Evolutionary conservation across 2,113 vertebrate genomes (phyloP), one percentile per base, ranked within the genome.

Genomic region (Shinisaurus crocodilurus): DNA sequence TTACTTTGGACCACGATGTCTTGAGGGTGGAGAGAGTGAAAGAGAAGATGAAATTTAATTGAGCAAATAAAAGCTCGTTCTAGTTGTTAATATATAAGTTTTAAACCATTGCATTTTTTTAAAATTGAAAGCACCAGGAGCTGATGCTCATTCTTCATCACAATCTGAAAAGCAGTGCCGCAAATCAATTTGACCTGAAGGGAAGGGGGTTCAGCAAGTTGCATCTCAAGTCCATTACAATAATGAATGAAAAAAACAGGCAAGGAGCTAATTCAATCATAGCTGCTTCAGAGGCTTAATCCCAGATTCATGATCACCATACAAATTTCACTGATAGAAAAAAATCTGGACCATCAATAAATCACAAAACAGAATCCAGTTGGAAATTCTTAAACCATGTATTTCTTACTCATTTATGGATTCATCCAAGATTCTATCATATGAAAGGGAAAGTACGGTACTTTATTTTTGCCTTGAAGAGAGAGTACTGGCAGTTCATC

Each of bases 211-310:
- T 91, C 92, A 83, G 91, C 27, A 87, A 92, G 88, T 95, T 88
- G 76, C 23, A 85, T 50, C 25, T 85, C 83, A 72, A 92, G 60
- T 65, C 90, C 60, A 89, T 94, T 92, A 92, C 54, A 88, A 80
- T 82, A 91, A 94, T 87, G 86, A 92, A n/a, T 86, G 76, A 57
- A 90, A 83, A 91, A 91, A 89, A 82, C 45, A 92, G 90, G 0
- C 72, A 92, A 91, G 29, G 57, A 91, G 92, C 72, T 80, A 89
- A 94, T 94, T 96, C 43, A 92, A 1, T 92, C 91, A 95, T 88
- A 92, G 48, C 37, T 81, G 15, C 82, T 87, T 20, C 72, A 91
- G 5, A 90, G 43, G 54, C 29, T 92, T 91, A 91, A 92, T 92
- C 92, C 87, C n/a, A 91, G 85, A 90, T 67, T 70, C 65, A 91